phyloP scores from a whole-genome alignment of 2,797 vertebrate species.

The Gila robusta region DNA sequence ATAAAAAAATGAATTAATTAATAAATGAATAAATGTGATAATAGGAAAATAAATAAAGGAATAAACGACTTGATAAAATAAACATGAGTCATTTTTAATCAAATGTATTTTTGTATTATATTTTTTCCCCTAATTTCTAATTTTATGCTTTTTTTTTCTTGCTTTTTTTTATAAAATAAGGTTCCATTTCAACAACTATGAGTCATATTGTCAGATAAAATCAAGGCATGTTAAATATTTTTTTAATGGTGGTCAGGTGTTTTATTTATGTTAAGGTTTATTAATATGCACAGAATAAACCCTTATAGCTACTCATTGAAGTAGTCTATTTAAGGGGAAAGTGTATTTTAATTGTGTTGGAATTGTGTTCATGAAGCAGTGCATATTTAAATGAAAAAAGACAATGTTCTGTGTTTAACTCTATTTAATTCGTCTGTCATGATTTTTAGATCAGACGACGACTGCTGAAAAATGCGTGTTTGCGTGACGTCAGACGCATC shows the following conservation, averaged over 20 bases:
- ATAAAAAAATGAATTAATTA: too few species aligned
- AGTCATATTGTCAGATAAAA: neutral
- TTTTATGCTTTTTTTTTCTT: too few species aligned
- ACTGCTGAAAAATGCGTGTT: slow-evolving; percentile 36
- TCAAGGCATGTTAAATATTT: neutral
- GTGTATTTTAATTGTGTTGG: neutral
- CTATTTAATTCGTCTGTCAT: neutral
- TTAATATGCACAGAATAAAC: neutral
- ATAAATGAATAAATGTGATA: too few species aligned
- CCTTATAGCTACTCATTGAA: neutral
- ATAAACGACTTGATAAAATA: too few species aligned
- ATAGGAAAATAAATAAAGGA: too few species aligned
- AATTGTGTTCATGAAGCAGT: neutral
- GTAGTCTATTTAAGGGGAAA: neutral
- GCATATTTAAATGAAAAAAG: neutral
- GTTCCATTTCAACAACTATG: neutral
- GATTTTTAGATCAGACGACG: slow-evolving; percentile 44
- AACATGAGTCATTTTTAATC: too few species aligned
- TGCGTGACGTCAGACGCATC: slow-evolving; percentile 50
- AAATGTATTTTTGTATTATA: too few species aligned
- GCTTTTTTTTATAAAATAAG: too few species aligned
- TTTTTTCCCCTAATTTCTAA: too few species aligned
- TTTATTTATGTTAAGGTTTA: neutral
- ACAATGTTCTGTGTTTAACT: slow-evolving; percentile 1
- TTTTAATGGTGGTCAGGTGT: neutral